phyloP scores from a whole-genome alignment of 1,140 invertebrate species.

The Plutomurus gul region DNA sequence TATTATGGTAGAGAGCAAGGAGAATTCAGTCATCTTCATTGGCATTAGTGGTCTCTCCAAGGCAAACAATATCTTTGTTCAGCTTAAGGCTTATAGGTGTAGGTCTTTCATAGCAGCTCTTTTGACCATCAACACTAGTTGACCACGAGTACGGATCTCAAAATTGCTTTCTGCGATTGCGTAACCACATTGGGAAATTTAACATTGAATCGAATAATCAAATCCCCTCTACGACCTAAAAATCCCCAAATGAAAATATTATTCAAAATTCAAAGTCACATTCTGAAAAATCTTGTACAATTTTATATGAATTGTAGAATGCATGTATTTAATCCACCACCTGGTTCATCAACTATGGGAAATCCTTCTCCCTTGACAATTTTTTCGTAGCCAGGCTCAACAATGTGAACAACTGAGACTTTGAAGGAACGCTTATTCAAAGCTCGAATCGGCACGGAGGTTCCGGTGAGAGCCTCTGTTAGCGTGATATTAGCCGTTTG shows the following conservation, averaged over 20 bases:
- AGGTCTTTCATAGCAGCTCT: neutral
- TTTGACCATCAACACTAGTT: neutral
- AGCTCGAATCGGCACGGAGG: constrained; percentile 66
- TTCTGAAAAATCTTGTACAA: neutral
- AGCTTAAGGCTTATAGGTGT: neutral
- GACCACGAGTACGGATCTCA: constrained; percentile 58
- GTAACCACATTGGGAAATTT: constrained; percentile 64
- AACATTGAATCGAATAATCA: constrained; percentile 64
- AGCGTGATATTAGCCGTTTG: constrained; percentile 65
- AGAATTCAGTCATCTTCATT: neutral
- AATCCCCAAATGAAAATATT: neutral
- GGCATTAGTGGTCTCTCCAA: neutral
- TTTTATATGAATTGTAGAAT: neutral
- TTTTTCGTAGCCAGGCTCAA: constrained; percentile 67
- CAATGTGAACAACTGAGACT: constrained; percentile 71
- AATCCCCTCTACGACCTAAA: constrained; percentile 58
- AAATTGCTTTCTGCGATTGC: constrained; percentile 59
- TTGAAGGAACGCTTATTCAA: constrained; percentile 70
- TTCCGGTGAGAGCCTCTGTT: constrained; percentile 69
- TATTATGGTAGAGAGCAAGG: no score
- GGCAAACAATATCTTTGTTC: neutral
- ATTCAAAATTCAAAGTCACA: neutral
- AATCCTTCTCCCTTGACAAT: constrained; percentile 67
- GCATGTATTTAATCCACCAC: constrained; percentile 40
- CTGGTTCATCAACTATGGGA: constrained; percentile 62